Conservation (phyloP, 2,797 vertebrate species). For the Phrynocephalus forsythii region DNA sequence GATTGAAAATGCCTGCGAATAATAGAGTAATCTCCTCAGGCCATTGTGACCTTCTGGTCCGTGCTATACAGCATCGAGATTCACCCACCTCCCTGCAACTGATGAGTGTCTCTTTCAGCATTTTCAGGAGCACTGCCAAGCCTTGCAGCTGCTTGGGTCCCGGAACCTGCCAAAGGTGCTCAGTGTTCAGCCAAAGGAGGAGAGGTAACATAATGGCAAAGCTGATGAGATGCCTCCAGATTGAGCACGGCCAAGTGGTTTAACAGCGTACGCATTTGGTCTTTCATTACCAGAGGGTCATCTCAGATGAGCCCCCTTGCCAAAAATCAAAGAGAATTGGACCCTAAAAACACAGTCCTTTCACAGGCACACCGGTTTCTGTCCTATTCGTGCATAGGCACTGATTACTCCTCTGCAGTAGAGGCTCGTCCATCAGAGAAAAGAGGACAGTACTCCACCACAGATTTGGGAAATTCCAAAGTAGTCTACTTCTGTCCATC, state of each 20-base stretch:
- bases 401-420: too few species aligned
- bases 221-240: neutral
- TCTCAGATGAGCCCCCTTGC: neutral
- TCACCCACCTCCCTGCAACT: neutral
- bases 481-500: too few species aligned
- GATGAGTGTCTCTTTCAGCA: neutral
- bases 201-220: neutral
- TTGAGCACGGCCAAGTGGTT: neutral
- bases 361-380: neutral
- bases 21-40: neutral
- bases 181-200: constrained; percentile 10
- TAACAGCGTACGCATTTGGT: neutral
- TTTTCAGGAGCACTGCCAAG: neutral
- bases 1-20: neutral
- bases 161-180: neutral
- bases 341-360: neutral
- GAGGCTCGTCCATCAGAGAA: too few species aligned
- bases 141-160: constrained; percentile 10
- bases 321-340: neutral
- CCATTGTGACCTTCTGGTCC: neutral
- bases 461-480: too few species aligned
- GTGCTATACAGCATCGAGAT: neutral
- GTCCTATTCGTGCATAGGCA: neutral
- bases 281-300: neutral
- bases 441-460: too few species aligned